Evolutionary conservation across 1,140 invertebrate species (phyloP), one percentile per base, ranked within the genome.

Genomic region (Solenopsis fugax): DNA sequence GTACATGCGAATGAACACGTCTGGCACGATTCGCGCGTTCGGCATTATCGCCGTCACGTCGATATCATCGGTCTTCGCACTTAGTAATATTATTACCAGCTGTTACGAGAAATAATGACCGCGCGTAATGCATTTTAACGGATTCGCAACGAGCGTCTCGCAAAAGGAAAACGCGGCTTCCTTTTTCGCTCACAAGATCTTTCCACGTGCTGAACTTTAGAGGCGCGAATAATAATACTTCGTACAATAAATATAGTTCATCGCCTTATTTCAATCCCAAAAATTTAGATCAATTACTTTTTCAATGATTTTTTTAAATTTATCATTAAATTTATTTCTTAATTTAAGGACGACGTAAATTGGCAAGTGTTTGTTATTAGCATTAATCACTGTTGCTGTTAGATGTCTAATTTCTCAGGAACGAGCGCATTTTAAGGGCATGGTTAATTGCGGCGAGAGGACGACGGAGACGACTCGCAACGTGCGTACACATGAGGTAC

Each of bases 381-480:
- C 72, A 41, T 78, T 87, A 77, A 45, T 82, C 52, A 24, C 29
- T 21, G 56, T 48, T 52, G 18, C 41, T 48, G 16, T 81, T 34
- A 60, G n/a, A 37, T 48, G 54, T 41, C 72, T 71, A 56, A 72
- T 72, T 84, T 87, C 69, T 71, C 54, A 71, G 24, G 12, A 52
- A 76, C 62, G 37, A 76, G 18, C 72, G 41, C 45, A 60, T 69
- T 78, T 84, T 54, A 87, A 72, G 41, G 41, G n/a, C 73, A 75
- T 34, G 34, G 54, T 71, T 69, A 73, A 89, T 89, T 50, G 21
- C 54, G 78, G 6, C 81, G 62, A 50, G 56, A 60, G 50, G 24
- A 78, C 29, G 54, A 87, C 60, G 48, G 84, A 56, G 34, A 72
- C 50, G 48, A 86, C n/a, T 90, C 71, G 71, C 62, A 41, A 82